A percentile compares a stretch with the other conserved stretches of the same genome.
These are phyloP conservation scores for Cygnus olor DNA, from an alignment of 2,797 vertebrate genomes.

Conservation along the genomic window DNA sequence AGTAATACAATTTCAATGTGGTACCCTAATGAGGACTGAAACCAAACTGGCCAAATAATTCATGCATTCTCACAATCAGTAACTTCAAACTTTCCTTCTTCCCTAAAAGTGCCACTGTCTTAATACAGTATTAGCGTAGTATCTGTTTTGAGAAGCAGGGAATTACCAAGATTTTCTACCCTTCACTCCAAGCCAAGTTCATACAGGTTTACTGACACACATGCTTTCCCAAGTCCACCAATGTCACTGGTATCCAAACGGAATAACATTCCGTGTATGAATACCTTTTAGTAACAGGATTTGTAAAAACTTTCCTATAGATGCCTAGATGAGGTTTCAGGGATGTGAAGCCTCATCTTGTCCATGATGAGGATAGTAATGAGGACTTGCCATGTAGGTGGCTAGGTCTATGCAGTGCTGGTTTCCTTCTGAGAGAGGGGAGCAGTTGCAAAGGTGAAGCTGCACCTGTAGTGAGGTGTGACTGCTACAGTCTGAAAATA, in stretches of 20 bases:
- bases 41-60: background rate
- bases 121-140: background rate
- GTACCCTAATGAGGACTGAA: background rate
- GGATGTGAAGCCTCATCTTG: background rate
- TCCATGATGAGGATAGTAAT: background rate
- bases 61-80: background rate
- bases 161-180: background rate
- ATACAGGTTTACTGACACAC: background rate
- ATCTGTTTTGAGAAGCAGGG: background rate
- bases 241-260: background rate
- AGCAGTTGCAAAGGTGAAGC: background rate
- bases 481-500: background rate
- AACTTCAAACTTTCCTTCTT: background rate
- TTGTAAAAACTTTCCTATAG: background rate
- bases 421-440: background rate
- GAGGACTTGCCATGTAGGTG: background rate
- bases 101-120: background rate
- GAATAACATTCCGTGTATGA: background rate
- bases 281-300: background rate
- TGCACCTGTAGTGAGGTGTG: background rate
- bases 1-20: background rate
- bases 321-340: background rate
- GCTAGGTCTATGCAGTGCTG: background rate
- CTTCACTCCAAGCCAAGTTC: background rate
- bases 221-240: background rate